Base-by-base conservation (phyloP, 2,888 invertebrate genomes). In the Osedax fenrisi region DNA sequence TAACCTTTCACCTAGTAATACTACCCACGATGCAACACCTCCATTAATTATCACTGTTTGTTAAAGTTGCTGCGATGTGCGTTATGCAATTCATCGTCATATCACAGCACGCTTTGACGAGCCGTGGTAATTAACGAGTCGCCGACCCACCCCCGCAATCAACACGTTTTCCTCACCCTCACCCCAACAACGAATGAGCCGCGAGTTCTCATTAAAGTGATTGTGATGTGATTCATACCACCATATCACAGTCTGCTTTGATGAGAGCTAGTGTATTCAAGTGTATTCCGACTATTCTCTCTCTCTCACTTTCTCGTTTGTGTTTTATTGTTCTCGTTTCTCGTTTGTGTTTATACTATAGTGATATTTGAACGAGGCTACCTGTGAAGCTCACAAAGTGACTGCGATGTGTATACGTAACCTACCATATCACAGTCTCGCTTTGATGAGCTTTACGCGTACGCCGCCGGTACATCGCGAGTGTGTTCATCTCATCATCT, bases 181-280 rank as follows among this genome's bases (percentile, higher is more conserved):
- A 23, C 10, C 5, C n/a, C 3, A 67, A 5, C 22, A 67, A 24
- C 2, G 5, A 21, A n/a, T 67, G 22, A 67, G 24, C 17, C 3
- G 23, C n/a, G n/a, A 81, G 79, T 78, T 85, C 87, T 89, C 89
- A 88, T 89, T 92, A 91, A 89, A 90, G 90, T 90, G 92, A 90
- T 87, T 90, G 91, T 91, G 92, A 89, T 88, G 89, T 90, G 90
- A 85, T 84, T 64, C 82, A 81, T 80, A 80, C 78, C 83, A 85
- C 87, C 92, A 91, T 93, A 94, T 93, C 93, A 94, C 93, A 94
- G 92, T 92, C 92, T 92, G 93, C 93, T 92, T 92, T 92, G 92
- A 92, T 85, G 81, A 83, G 83, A 41, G 5, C 41, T 41, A 71
- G 17, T 71, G n/a, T 21, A 17, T 5, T 10, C 10, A 10, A 13